phyloP scores from a whole-genome alignment of 2,797 vertebrate species.

The Muscicapa comitata region DNA sequence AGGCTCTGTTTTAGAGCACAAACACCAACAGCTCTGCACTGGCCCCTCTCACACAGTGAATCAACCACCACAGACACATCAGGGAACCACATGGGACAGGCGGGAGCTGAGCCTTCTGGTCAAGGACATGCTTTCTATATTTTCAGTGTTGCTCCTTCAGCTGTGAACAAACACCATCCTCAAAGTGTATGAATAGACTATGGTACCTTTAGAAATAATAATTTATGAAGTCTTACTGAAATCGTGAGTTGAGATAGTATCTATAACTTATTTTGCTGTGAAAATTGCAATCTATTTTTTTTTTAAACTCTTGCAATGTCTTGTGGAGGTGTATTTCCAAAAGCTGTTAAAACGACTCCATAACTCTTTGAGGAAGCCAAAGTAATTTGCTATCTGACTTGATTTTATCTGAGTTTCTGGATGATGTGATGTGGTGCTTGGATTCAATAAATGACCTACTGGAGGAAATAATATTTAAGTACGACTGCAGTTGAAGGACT shows the following conservation, averaged over 20 bases:
- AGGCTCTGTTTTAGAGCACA: accelerated
- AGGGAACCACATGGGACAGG: background rate
- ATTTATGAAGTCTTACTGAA: background rate
- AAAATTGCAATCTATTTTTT: background rate
- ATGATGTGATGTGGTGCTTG: background rate
- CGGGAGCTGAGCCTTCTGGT: background rate
- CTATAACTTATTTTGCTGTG: background rate
- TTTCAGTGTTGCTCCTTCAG: background rate
- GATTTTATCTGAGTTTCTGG: background rate
- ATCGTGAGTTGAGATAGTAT: background rate
- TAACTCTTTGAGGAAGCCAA: background rate
- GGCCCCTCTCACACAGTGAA: background rate
- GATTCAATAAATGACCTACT: background rate
- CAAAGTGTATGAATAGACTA: background rate
- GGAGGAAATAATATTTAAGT: background rate
- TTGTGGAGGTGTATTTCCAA: background rate
- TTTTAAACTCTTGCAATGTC: background rate
- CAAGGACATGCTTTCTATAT: background rate
- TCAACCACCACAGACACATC: accelerated
- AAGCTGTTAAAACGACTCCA: background rate
- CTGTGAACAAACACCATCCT: background rate
- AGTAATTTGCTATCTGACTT: background rate
- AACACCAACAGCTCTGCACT: accelerated
- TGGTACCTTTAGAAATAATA: background rate
- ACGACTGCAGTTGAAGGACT: background rate